Evolutionary conservation across 2,113 vertebrate genomes (phyloP), one percentile per base, ranked within the genome.

Genomic region (Alethe diademata): DNA sequence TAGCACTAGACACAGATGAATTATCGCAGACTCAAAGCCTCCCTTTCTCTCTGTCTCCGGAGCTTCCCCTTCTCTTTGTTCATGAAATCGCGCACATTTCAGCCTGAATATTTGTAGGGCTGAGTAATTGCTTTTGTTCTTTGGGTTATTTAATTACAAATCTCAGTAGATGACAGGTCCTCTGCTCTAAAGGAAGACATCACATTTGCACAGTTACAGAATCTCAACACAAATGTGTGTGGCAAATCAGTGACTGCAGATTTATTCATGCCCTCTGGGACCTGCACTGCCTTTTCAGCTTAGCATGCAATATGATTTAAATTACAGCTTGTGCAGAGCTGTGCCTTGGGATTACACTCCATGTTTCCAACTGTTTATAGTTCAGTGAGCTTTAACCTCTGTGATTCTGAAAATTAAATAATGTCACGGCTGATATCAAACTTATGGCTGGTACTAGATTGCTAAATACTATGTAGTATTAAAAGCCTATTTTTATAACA

Each of bases 351-450:
- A 78, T 95, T 97, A 78, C 84, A 93, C 70, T 86, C 88, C 91
- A 67, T 94, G 62, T 93, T 93, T 91, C 89, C 85, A 92, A 88
- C 90, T 94, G 96, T 95, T 97, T 96, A 96, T 76, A 97, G 75
- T 98, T 96, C 82, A 96, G 57, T 95, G 74, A 97, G 82, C 83
- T 94, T 96, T 95, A 95, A 95, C 96, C 84, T 96, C 86, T 78
- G 61, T 93, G 69, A 94, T 94, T 84, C 94, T 91, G 80, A 96
- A 97, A 95, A 93, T 95, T 96, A 97, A 96, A 85, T 93, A 97
- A 93, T 93, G 84, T 54, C 87, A 92, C 24, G 42, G 84, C 78
- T 97, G 90, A 94, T 95, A 96, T 96, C 70, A 96, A 90, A 96
- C 75, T 95, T 87, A 94, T 96, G 88, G 85, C 72, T 94, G 58